A percentile compares a stretch with the other conserved stretches of the same genome.
These are phyloP conservation scores for Collichthys lucidus DNA, from an alignment of 2,113 vertebrate species.

Conservation along the genomic window DNA sequence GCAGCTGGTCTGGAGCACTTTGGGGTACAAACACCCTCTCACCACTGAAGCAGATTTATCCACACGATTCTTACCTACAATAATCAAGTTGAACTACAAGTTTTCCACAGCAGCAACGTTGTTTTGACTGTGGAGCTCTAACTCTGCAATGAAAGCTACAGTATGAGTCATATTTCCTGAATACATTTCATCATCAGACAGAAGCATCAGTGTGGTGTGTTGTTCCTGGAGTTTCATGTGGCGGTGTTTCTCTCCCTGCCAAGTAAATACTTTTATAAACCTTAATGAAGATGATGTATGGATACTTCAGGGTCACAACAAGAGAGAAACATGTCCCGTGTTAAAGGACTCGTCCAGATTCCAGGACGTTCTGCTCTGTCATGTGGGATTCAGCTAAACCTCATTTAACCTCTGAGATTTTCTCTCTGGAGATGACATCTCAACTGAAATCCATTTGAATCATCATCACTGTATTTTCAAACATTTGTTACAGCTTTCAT, in stretches of 20 bases:
- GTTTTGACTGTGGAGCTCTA: not conserved
- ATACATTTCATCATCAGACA: not conserved
- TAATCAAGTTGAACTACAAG: not conserved
- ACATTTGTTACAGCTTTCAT: not conserved
- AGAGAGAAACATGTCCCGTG: not conserved
- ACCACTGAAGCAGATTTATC: not conserved
- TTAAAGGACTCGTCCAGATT: not conserved
- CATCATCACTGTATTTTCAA: not conserved
- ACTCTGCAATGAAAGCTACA: not conserved
- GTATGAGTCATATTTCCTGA: not conserved
- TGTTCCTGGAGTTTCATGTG: not conserved
- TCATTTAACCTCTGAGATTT: not conserved
- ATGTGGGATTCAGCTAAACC: not conserved
- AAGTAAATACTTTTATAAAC: not conserved
- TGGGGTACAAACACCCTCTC: not conserved
- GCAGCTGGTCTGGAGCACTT: not conserved
- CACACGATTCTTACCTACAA: not conserved
- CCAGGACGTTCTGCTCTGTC: not conserved
- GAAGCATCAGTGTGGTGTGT: not conserved
- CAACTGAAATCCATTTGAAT: not conserved
- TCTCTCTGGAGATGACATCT: not conserved
- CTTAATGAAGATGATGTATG: not conserved
- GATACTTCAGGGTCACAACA: not conserved
- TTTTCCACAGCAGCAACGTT: not conserved
- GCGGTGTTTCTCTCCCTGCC: not conserved